A percentile compares a stretch with the other conserved stretches of the same genome.
These are phyloP conservation scores for Tryphoninae sp. DNA, from an alignment of 2,888 invertebrate species.

Conservation along the genomic window DNA sequence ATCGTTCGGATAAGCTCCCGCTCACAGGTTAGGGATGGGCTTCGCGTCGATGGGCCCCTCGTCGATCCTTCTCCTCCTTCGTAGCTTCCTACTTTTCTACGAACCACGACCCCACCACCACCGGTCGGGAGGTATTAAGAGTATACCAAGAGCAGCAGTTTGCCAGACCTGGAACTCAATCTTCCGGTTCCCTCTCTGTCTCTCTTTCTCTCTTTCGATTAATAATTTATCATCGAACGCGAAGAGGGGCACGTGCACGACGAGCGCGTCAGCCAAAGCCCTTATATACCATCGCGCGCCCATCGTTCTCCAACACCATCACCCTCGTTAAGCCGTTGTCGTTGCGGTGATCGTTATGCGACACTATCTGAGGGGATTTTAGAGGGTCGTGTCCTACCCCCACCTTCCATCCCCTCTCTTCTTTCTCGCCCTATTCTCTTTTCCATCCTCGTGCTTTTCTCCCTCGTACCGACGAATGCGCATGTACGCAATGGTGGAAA, in stretches of 20 bases:
- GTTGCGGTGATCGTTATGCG: slow-evolving; percentile 57
- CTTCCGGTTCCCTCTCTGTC: slow-evolving; percentile 45
- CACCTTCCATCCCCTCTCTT: not conserved
- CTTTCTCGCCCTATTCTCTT: not conserved
- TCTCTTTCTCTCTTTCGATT: slow-evolving; percentile 46
- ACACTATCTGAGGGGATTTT: slow-evolving; percentile 39
- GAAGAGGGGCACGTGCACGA: slow-evolving; percentile 20
- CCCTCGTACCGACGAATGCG: not conserved
- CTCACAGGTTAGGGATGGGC: slow-evolving; percentile 52
- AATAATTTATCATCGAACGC: slow-evolving; percentile 62
- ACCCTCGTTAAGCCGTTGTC: slow-evolving; percentile 52
- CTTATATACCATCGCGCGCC: slow-evolving; percentile 10
- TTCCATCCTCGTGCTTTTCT: not conserved
- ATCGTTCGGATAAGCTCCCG: slow-evolving; percentile 59
- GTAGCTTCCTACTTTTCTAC: slow-evolving; percentile 36
- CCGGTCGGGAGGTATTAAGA: slow-evolving; percentile 1
- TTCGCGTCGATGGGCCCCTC: slow-evolving; percentile 44
- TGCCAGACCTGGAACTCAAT: slow-evolving; percentile 49
- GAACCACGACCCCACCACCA: slow-evolving; percentile 35
- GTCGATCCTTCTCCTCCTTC: slow-evolving; percentile 54
- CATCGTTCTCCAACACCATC: slow-evolving; percentile 39
- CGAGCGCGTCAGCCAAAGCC: slow-evolving; percentile 24
- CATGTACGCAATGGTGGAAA: too few relatives aligned
- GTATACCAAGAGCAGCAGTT: slow-evolving; percentile 33
- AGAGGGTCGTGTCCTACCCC: slow-evolving; percentile 8